Evolutionary conservation across 2,113 vertebrate species (phyloP).

Genomic region (Ammodytes dubius): DNA sequence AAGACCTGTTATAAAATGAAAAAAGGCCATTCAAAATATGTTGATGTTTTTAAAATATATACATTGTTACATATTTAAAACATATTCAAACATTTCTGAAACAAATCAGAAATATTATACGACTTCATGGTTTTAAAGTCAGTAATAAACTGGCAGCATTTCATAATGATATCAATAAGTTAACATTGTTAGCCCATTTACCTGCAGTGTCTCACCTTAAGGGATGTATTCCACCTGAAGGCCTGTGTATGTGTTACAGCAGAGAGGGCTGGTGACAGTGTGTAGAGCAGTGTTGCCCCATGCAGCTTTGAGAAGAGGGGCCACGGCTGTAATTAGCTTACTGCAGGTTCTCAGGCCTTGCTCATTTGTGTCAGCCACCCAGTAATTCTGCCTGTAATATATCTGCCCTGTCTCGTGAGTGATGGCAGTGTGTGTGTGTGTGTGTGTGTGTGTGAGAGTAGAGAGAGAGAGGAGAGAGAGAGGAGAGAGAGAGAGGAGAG

Average conservation of each 20-base stretch:
- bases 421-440: slow-evolving; percentile 31
- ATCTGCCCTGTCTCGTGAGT: slow-evolving; percentile 67
- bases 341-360: slow-evolving; percentile 76
- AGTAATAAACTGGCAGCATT: no score
- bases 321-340: slow-evolving; percentile 81
- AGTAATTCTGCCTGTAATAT: slow-evolving; percentile 83
- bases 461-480: slow-evolving; percentile 26
- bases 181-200: no score
- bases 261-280: slow-evolving; percentile 28
- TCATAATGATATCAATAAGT: no score
- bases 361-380: slow-evolving; percentile 84
- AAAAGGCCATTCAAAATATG: no score
- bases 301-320: slow-evolving; percentile 71
- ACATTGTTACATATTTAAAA: no score
- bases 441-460: not conserved
- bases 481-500: not conserved
- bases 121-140: no score
- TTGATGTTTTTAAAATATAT: no score
- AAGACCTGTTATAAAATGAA: no score
- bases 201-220: no score
- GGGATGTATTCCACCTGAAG: slow-evolving; percentile 26
- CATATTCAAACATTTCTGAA: no score
- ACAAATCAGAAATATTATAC: no score
- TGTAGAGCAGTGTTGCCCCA: slow-evolving; percentile 66
- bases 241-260: not conserved